Conservation (phyloP, 64 coral and sea anemone species). For the Hydrozoanthus tunicans region DNA sequence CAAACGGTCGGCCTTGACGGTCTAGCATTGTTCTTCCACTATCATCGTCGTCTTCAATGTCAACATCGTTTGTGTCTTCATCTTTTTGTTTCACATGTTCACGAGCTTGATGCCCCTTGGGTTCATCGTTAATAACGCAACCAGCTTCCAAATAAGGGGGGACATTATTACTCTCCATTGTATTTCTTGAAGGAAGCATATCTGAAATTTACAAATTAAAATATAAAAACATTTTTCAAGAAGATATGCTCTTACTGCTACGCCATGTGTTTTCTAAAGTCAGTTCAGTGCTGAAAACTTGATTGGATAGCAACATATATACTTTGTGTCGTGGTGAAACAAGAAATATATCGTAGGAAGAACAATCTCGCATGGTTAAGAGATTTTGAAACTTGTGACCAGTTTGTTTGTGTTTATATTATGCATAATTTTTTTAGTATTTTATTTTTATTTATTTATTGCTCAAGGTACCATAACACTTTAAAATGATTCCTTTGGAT, state of each 20-base stretch:
- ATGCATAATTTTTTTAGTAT: too few relatives aligned
- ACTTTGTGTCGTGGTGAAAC: too few relatives aligned
- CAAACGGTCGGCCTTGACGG: conserved; percentile 20
- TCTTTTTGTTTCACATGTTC: not conserved
- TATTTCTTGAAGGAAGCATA: not conserved
- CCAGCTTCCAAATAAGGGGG: conserved; percentile 41
- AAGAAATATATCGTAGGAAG: too few relatives aligned
- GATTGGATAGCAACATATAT: too few relatives aligned
- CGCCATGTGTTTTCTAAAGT: not conserved
- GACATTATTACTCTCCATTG: not conserved
- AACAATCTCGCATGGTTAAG: too few relatives aligned
- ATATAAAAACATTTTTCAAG: not conserved
- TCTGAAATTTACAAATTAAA: not conserved
- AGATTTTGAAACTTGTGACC: too few relatives aligned
- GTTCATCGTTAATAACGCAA: conserved; percentile 11
- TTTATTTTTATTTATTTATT: too few relatives aligned
- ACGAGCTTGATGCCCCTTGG: not conserved
- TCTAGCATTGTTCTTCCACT: conserved; percentile 27
- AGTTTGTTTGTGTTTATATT: too few relatives aligned
- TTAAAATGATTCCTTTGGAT: too few relatives aligned
- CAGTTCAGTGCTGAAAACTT: too few relatives aligned
- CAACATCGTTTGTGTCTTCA: not conserved
- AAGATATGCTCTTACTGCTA: not conserved
- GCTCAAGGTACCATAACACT: too few relatives aligned
- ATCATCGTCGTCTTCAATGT: not conserved